These are phyloP conservation scores for Drosophila mayaguana DNA, from an alignment of 2,888 invertebrate species.

Conservation along the genomic window DNA sequence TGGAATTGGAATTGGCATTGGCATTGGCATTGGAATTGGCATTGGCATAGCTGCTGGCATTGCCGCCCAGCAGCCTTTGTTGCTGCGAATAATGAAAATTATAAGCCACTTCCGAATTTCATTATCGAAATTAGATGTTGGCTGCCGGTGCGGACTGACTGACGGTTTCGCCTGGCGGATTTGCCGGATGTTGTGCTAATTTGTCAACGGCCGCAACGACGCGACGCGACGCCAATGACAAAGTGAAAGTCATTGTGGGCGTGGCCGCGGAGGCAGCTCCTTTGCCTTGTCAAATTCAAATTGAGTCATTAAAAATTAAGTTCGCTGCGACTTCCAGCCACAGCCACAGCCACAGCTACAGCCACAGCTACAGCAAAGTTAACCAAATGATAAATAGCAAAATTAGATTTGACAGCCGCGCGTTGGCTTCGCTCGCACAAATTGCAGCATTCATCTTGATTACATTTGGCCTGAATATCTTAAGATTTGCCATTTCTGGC, in stretches of 20 bases:
- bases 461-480: slow-evolving; percentile 64
- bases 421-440: slow-evolving; percentile 43
- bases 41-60: neutral
- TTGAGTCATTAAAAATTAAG: slow-evolving; percentile 82
- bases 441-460: slow-evolving; percentile 79
- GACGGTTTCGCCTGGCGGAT: slow-evolving; percentile 59
- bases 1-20: too few relatives aligned
- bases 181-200: slow-evolving; percentile 74
- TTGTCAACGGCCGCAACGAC: slow-evolving; percentile 74
- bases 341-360: slow-evolving; percentile 22
- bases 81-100: slow-evolving; percentile 72
- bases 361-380: slow-evolving; percentile 57
- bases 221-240: slow-evolving; percentile 60
- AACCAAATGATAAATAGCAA: slow-evolving; percentile 80
- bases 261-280: slow-evolving; percentile 43
- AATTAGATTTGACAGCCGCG: slow-evolving; percentile 77
- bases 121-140: slow-evolving; percentile 78
- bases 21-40: too few relatives aligned
- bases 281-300: slow-evolving; percentile 78
- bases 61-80: slow-evolving; percentile 22
- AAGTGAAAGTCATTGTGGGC: slow-evolving; percentile 70
- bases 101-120: slow-evolving; percentile 79
- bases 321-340: slow-evolving; percentile 51
- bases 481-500: slow-evolving; percentile 49
- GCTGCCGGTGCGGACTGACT: slow-evolving; percentile 20